Base-by-base conservation (phyloP, 2,113 vertebrate genomes). In the Lophotis ruficrista region DNA sequence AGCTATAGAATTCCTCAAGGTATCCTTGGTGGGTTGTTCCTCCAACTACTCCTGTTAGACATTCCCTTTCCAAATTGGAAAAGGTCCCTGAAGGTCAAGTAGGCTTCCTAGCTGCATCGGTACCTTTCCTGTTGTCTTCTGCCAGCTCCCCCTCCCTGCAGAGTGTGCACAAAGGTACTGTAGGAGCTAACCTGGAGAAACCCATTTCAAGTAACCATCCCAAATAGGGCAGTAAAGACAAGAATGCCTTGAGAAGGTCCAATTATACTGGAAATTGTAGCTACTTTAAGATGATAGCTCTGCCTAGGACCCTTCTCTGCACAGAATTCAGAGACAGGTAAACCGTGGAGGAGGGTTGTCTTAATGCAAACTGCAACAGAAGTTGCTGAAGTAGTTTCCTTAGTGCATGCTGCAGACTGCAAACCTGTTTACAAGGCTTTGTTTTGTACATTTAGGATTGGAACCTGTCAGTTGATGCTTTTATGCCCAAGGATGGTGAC, bases 341-440 rank as follows among this genome's bases (percentile, higher is more conserved):
- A 82, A 7, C 12, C 0, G 0, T 9, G 48, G 85, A 66, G 68
- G 33, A 83, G 79, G 86, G 47, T 14, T 75, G 60, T 78, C 51
- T 43, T 57, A 31, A 5, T 22, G 61, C 69, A 56, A 57, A 24
- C 77, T 57, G 92, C 93, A 51, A 6, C 43, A 53, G 48, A 51
- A 62, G 75, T 30, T 57, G 68, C 66, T 89, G 73, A 71, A 30
- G 25, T 78, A 41, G 73, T 77, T 94, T 66, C 84, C 84, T 65
- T 47, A 58, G 75, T 50, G 58, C 5, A 22, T 48, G 86, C 90
- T 95, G 90, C 87, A 90, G 78, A 5, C 56, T 38, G 45, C 70
- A 80, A 21, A 88, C 70, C 84, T 62, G 76, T 96, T 94, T 43
- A 87, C 95, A 81, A 78, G 73, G 87, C 87, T 84, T 84, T 87